Percentiles rank a stretch among this genome's conserved stretches.
These are phyloP conservation scores for Troides helena DNA, from an alignment of 2,888 invertebrate genomes.

Conservation along the genomic window DNA sequence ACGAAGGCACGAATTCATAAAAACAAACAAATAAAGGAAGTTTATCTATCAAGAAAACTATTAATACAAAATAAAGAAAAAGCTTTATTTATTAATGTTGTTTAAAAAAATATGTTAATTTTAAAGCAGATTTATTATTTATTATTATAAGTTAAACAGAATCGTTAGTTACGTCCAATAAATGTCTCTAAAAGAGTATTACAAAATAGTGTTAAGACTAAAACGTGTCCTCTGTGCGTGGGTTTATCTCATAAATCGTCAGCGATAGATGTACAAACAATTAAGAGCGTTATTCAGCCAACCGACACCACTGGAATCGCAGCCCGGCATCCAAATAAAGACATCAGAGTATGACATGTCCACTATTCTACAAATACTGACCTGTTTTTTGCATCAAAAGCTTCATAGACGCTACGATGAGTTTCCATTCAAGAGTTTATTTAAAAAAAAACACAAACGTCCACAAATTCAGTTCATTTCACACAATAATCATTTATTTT, in stretches of 20 bases:
- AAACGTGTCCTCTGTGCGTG: conserved; percentile 5
- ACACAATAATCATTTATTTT: conserved; percentile 65
- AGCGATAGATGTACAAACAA: conserved; percentile 30
- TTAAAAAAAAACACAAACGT: conserved; percentile 54
- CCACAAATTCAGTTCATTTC: conserved; percentile 62
- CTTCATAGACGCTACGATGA: conserved; percentile 43
- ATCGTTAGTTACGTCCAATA: neutral
- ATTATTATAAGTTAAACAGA: neutral
- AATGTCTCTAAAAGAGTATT: neutral
- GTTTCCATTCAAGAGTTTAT: conserved; percentile 57
- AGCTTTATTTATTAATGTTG: too few species aligned
- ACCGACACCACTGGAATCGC: conserved; percentile 57
- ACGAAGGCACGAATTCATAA: too few species aligned
- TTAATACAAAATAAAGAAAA: too few species aligned
- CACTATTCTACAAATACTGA: conserved; percentile 54
- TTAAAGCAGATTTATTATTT: too few species aligned
- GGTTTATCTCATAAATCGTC: conserved; percentile 12
- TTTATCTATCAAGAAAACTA: too few species aligned
- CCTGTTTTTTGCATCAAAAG: conserved; percentile 54
- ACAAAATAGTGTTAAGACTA: neutral
- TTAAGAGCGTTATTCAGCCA: conserved; percentile 46
- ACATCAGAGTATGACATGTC: conserved; percentile 56
- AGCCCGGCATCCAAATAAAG: conserved; percentile 71
- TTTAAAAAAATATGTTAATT: too few species aligned
- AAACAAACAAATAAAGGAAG: too few species aligned